A percentile compares a stretch with the other conserved stretches of the same genome.
These are phyloP conservation scores for Enteromius fasciolatus DNA, from an alignment of 2,797 vertebrate species.

Conservation along the genomic window DNA sequence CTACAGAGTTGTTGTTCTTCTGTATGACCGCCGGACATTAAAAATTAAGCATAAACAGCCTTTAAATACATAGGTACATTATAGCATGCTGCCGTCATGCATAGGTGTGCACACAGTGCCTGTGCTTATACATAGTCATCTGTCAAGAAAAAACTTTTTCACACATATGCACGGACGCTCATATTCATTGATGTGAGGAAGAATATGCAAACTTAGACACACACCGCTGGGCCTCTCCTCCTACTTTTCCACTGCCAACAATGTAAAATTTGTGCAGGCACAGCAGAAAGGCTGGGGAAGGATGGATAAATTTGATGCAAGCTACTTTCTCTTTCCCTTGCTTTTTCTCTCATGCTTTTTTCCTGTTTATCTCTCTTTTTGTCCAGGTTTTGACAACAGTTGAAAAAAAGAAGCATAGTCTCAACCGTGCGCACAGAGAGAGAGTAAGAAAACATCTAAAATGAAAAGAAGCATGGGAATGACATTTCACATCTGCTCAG, in stretches of 20 bases:
- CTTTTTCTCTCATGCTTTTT: slow-evolving; percentile 17
- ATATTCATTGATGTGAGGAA: slow-evolving; percentile 9
- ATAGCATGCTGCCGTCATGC: neutral
- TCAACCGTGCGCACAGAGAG: neutral
- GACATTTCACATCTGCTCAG: slow-evolving; percentile 48
- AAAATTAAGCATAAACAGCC: slow-evolving; percentile 50
- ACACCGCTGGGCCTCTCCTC: slow-evolving; percentile 5
- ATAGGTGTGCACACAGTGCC: neutral
- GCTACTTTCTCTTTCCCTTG: slow-evolving; percentile 33
- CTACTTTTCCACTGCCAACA: slow-evolving; percentile 54
- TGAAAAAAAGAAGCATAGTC: neutral
- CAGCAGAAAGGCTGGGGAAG: slow-evolving; percentile 54
- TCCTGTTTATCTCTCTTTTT: neutral
- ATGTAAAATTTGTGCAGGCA: slow-evolving; percentile 61
- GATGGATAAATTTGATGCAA: slow-evolving; percentile 55
- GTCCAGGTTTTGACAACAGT: slow-evolving; percentile 2
- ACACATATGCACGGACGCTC: neutral
- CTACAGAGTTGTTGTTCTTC: slow-evolving; percentile 45
- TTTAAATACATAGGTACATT: slow-evolving; percentile 49
- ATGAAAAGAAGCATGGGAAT: slow-evolving; percentile 27
- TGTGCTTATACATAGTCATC: slow-evolving; percentile 7
- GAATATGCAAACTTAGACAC: neutral
- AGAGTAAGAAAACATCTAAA: slow-evolving; percentile 2
- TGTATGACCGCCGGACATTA: slow-evolving; percentile 13
- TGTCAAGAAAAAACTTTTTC: slow-evolving; percentile 17